Evolutionary conservation across 2,888 invertebrate species (phyloP), one percentile per base, ranked within the genome.

Genomic region (Drosophila peninsularis): DNA sequence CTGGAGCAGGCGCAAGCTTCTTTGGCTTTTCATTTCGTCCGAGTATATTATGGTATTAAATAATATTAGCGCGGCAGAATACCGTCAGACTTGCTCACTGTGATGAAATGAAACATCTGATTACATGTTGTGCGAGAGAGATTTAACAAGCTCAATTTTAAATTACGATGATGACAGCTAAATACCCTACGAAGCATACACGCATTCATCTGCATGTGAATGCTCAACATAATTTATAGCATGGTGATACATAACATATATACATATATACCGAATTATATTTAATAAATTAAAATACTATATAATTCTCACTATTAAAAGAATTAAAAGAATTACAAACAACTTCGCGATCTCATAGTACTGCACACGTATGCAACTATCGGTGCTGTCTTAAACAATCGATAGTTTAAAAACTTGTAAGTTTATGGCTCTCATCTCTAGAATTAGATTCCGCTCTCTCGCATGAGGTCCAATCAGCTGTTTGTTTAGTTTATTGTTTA

Each of bases 381-480:
- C 56, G 55, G 24, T 30, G 3, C 0, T 34, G 10, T 2, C 6
- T 19, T 9, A 21, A 44, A 17, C 4, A 39, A 55, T 62, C 71
- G 71, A 69, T 62, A 56, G 2, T 10, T 45, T 19, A 10, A 10
- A 13, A n/a, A 30, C 3, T 3, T 27, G 27, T 14, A 27, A 13
- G 19, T 5, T n/a, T 27, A 17, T 9, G 24, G 9, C n/a, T 52
- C 24, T 36, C 11, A 65, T 60, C 75, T 57, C 79, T 75, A 57
- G 13, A 6, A 62, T 0, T 6, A 42, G 39, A 9, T 41, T 11
- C 44, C 30, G 17, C 63, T 70, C 60, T 47, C 54, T 6, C 34
- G 17, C 56, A 24, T n/a, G 37, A 37, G 14, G 19, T n/a, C 5
- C 49, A 58, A 75, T 60, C 80, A 77, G 80, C 80, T 77, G 77